phyloP scores from a whole-genome alignment of 1,140 invertebrate genomes.

The Zaprionus davidi region DNA sequence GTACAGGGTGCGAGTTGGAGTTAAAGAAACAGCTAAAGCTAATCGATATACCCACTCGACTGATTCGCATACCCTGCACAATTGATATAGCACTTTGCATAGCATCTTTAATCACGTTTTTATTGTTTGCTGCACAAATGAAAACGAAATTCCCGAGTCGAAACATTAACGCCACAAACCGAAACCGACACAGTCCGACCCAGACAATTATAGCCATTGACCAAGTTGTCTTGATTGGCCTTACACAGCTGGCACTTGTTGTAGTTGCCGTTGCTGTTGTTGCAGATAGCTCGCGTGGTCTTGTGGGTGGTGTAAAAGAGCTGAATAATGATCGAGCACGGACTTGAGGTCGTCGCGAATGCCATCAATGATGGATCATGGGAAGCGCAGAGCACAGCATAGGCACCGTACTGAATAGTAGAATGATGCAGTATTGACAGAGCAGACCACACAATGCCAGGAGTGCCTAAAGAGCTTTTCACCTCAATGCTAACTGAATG shows the following conservation, averaged over 20 bases:
- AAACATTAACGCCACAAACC: slow-evolving; percentile 63
- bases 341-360: slow-evolving; percentile 57
- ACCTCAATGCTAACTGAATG: slow-evolving; percentile 61
- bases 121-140: slow-evolving; percentile 74
- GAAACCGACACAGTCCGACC: slow-evolving; percentile 1
- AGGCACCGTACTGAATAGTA: not conserved
- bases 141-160: slow-evolving; percentile 59
- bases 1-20: too few species aligned
- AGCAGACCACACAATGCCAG: slow-evolving; percentile 58
- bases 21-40: not conserved
- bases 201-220: slow-evolving; percentile 72
- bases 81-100: slow-evolving; percentile 64
- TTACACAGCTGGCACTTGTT: slow-evolving; percentile 59
- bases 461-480: slow-evolving; percentile 44
- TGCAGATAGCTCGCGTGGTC: slow-evolving; percentile 32
- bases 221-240: slow-evolving; percentile 78
- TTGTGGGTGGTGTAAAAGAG: slow-evolving; percentile 71
- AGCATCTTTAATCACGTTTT: slow-evolving; percentile 82
- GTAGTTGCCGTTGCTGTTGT: slow-evolving; percentile 57
- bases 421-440: not conserved
- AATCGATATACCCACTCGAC: not conserved
- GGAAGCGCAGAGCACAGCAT: slow-evolving; percentile 45
- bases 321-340: slow-evolving; percentile 72
- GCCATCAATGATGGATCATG: slow-evolving; percentile 73
- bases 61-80: slow-evolving; percentile 12